Evolutionary conservation across 2,888 invertebrate species (phyloP).

Genomic region (Apotomis capreana): DNA sequence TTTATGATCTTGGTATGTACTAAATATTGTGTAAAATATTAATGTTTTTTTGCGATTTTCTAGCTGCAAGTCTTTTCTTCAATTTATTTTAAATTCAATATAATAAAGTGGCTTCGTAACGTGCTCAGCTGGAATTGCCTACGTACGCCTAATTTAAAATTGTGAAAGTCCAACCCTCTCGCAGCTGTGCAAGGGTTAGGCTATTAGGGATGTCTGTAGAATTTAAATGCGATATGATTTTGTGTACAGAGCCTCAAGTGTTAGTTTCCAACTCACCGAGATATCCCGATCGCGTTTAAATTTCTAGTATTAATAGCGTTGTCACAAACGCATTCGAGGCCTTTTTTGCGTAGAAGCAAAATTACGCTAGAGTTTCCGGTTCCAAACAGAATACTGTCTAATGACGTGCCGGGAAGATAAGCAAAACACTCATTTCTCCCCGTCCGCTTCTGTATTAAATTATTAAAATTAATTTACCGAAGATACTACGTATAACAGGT

Average conservation of each 20-base stretch:
- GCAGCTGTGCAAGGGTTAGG: slow-evolving; percentile 43
- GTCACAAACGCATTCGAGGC: too few relatives aligned
- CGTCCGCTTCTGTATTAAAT: slow-evolving; percentile 49
- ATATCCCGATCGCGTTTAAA: too few relatives aligned
- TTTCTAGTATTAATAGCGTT: too few relatives aligned
- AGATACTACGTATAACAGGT: slow-evolving; percentile 32
- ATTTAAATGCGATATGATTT: slow-evolving; percentile 50
- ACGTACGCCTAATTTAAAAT: slow-evolving; percentile 41
- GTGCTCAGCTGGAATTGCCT: slow-evolving; percentile 25
- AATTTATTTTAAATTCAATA: slow-evolving; percentile 5
- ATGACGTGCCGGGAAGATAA: slow-evolving; percentile 51
- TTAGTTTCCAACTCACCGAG: too few relatives aligned
- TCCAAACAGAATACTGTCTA: slow-evolving; percentile 53
- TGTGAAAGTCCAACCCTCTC: slow-evolving; percentile 37
- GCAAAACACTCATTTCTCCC: slow-evolving; percentile 49
- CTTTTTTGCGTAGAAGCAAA: too few relatives aligned
- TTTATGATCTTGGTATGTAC: too few relatives aligned
- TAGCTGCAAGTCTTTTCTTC: not conserved
- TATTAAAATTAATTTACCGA: slow-evolving; percentile 57
- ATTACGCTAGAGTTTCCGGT: slow-evolving; percentile 35
- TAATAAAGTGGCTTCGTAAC: slow-evolving; percentile 11
- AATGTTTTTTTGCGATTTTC: not conserved
- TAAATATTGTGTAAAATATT: too few relatives aligned
- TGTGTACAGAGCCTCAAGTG: slow-evolving; percentile 41
- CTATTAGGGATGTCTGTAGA: slow-evolving; percentile 47